Evolutionary conservation across 2,888 invertebrate genomes (phyloP), one percentile per base, ranked within the genome.

Genomic region (Penaeus monodon): DNA sequence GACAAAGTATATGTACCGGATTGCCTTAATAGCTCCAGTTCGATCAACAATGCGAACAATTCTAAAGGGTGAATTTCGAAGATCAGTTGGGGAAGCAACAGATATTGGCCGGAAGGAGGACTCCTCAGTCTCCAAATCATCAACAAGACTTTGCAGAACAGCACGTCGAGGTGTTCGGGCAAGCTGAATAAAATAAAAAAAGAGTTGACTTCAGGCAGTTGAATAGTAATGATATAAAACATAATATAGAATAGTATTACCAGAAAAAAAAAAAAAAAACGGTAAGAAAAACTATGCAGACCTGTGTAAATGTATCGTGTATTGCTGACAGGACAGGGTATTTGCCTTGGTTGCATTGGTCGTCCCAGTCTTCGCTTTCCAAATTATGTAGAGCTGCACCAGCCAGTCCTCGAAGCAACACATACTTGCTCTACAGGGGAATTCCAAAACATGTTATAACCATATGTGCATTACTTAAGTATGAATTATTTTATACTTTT

Each of bases 31-130:
- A 86, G 95, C 94, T 27, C 96, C 96, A 90, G 95, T 94, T 0
- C 95, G 94, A 92, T 96, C 96, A 0, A 96, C 95, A 7, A 96
- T 93, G 89, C 96, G 94, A 17, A 95, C 94, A 91, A 96, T 96
- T 83, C 95, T 94, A 92, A 95, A 96, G 1, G 95, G 95, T 0
- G 96, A 96, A 68, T 95, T 94, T 91, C 95, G 95, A 1, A 96
- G 93, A 10, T 94, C 94, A 14, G 74, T 81, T 0, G 89, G 66
- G 65, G 83, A 22, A 66, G 81, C 49, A 57, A 68, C 73, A 49
- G 80, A 83, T 20, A 79, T 49, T 14, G 88, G 76, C 1, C 78
- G 81, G 33, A 84, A 77, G 44, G 83, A 76, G 0, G 90, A 83
- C 22, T 78, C 88, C 20, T 81, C 81, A 22, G 89, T 85, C 24